Evolutionary conservation across 2,797 vertebrate genomes (phyloP), one percentile per base, ranked within the genome.

Genomic region (Cetoscarus ocellatus): DNA sequence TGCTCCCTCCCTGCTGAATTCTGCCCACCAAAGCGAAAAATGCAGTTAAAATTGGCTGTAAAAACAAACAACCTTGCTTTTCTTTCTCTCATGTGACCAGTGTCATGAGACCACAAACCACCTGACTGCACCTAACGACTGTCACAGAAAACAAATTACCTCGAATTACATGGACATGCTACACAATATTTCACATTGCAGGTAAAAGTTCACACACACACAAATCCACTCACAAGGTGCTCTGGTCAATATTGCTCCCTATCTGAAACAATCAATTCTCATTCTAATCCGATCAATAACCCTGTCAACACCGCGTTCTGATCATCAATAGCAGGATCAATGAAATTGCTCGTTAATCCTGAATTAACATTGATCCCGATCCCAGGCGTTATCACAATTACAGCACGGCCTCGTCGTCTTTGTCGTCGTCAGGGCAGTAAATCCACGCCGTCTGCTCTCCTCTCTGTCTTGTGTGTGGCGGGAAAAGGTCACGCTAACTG

Each of bases 101-200:
- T 40, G 57, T 79, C 86, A 86, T 77, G 84, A 77, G 87, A 90
- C 75, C 62, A 10, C 40, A 18, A 54, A 61, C 66, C 85, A 70
- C 82, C 81, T 63, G 86, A 86, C 77, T 55, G 68, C 75, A 83
- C 50, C 57, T 50, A 75, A 80, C 53, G 1, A 79, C 80, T 70
- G 86, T 88, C 81, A 81, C 73, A 52, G 73, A 35, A 66, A 88
- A 88, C 75, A 79, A 77, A 88, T 86, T 73, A 87, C 57, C 19
- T 52, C 4, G 38, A 40, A 65, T 75, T 67, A 73, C 53, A 70
- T 52, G 67, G 39, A 63, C 53, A 48, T 17, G 12, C 18, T 15
- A 36, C 52, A 62, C 4, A 8, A 5, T n/a, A 14, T 15, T 12
- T 36, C 50, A 39, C 17, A 19, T 17, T 60, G 43, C 10, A 19